Conservation (phyloP, 1,140 invertebrate genomes). For the Formica exsecta region DNA sequence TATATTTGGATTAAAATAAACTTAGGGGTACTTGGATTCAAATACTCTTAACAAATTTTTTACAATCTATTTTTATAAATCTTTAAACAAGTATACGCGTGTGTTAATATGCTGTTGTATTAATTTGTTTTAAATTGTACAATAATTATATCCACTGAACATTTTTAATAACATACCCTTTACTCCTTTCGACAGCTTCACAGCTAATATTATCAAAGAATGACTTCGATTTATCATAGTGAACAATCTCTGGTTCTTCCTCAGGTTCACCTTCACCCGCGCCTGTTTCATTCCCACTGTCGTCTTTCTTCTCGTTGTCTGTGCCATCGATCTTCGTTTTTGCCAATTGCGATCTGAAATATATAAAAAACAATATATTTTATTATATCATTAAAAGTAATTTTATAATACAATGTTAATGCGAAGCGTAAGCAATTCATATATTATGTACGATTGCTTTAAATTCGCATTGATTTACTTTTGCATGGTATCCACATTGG, state of each 20-base stretch:
- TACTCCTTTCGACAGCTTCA: constrained; percentile 97
- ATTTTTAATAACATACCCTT: constrained; percentile 88
- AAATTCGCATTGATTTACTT: constrained; percentile 77
- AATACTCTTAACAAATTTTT: background rate
- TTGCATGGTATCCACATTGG: constrained; percentile 81
- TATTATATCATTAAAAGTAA: constrained; percentile 13
- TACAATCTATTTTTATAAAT: background rate
- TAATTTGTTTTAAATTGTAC: background rate
- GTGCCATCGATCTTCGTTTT: constrained; percentile 93
- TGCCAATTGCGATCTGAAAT: constrained; percentile 90
- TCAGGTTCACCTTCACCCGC: constrained; percentile 92
- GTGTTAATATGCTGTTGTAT: too few species aligned
- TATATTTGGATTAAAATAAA: background rate
- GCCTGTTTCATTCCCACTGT: constrained; percentile 94
- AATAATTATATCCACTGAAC: constrained; percentile 1
- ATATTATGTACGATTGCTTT: constrained; percentile 63
- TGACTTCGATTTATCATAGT: constrained; percentile 98
- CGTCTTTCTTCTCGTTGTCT: constrained; percentile 93
- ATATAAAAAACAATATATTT: background rate
- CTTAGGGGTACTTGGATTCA: background rate
- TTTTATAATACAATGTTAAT: constrained; percentile 67
- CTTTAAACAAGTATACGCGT: too few species aligned
- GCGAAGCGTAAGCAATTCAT: constrained; percentile 76
- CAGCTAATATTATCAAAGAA: constrained; percentile 99
- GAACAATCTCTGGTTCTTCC: constrained; percentile 91